A percentile compares a stretch with the other conserved stretches of the same genome.
Conservation (phyloP, 1,140 invertebrate species). For the Lepidurus couesii region DNA sequence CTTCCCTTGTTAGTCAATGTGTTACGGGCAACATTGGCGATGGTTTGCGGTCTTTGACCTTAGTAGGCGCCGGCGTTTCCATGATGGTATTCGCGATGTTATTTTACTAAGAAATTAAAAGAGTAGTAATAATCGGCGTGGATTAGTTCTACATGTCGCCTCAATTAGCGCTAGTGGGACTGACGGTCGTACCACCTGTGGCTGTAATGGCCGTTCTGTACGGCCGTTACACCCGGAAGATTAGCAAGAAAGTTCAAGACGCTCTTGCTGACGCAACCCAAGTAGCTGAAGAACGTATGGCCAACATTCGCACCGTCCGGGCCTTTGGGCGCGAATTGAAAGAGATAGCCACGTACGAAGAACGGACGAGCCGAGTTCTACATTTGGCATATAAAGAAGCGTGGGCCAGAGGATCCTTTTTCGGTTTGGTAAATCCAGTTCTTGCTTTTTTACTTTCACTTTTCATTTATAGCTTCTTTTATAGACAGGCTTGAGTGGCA, state of each 20-base stretch:
- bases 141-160: slow-evolving; percentile 80
- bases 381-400: slow-evolving; percentile 79
- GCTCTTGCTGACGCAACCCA: slow-evolving; percentile 74
- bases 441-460: slow-evolving; percentile 23
- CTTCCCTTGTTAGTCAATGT: slow-evolving; percentile 82
- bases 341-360: slow-evolving; percentile 65
- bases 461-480: slow-evolving; percentile 41
- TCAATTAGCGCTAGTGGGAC: slow-evolving; percentile 73
- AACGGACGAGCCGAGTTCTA: slow-evolving; percentile 67
- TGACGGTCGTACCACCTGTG: slow-evolving; percentile 81
- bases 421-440: slow-evolving; percentile 68
- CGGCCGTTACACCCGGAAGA: slow-evolving; percentile 76
- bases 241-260: slow-evolving; percentile 74
- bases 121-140: slow-evolving; percentile 33
- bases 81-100: slow-evolving; percentile 75
- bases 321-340: slow-evolving; percentile 78
- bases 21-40: slow-evolving; percentile 92
- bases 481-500: slow-evolving; percentile 87
- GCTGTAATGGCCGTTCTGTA: slow-evolving; percentile 79
- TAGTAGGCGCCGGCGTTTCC: slow-evolving; percentile 73
- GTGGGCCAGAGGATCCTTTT: slow-evolving; percentile 79
- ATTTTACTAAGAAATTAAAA: slow-evolving; percentile 29
- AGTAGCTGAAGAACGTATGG: slow-evolving; percentile 85
- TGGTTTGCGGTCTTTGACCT: slow-evolving; percentile 76
- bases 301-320: slow-evolving; percentile 90